Conservation (phyloP, 1,140 invertebrate genomes). For the Brachystomella parvula region DNA sequence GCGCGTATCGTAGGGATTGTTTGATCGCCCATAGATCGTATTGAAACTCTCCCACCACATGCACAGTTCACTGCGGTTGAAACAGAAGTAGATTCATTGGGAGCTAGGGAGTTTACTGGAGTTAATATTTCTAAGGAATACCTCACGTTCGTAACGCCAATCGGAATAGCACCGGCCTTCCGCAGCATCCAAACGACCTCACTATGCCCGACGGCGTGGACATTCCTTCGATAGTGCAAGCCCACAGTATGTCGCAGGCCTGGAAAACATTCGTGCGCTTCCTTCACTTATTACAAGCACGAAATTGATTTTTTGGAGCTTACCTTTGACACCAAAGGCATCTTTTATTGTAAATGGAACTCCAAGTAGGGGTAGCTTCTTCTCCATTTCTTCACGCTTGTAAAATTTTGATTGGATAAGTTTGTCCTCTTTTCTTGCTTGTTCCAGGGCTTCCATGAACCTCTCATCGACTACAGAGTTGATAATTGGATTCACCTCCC, state of each 20-base stretch:
- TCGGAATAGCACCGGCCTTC: conserved; percentile 70
- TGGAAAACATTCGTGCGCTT: conserved; percentile 41
- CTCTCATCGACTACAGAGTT: conserved; percentile 73
- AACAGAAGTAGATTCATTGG: too few relatives aligned
- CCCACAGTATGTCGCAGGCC: conserved; percentile 57
- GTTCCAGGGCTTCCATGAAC: conserved; percentile 63
- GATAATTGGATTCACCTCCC: conserved; percentile 68
- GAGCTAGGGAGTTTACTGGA: too few relatives aligned
- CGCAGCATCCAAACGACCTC: conserved; percentile 58
- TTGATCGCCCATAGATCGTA: conserved; percentile 73
- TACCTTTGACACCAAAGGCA: conserved; percentile 57
- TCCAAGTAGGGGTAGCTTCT: conserved; percentile 68
- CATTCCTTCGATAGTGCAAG: conserved; percentile 43
- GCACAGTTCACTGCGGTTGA: conserved; percentile 70
- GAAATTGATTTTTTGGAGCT: too few relatives aligned
- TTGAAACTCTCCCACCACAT: conserved; percentile 79
- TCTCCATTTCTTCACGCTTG: conserved; percentile 51
- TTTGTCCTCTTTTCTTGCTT: conserved; percentile 62
- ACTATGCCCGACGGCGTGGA: conserved; percentile 60
- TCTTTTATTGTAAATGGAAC: conserved; percentile 84
- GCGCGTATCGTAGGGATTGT: conserved; percentile 80
- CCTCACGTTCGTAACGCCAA: conserved; percentile 81
- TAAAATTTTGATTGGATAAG: conserved; percentile 55
- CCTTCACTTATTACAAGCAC: too few relatives aligned
- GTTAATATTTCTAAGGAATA: too few relatives aligned